Evolutionary conservation across 2,113 vertebrate genomes (phyloP).

Genomic region (Seriola dumerili): DNA sequence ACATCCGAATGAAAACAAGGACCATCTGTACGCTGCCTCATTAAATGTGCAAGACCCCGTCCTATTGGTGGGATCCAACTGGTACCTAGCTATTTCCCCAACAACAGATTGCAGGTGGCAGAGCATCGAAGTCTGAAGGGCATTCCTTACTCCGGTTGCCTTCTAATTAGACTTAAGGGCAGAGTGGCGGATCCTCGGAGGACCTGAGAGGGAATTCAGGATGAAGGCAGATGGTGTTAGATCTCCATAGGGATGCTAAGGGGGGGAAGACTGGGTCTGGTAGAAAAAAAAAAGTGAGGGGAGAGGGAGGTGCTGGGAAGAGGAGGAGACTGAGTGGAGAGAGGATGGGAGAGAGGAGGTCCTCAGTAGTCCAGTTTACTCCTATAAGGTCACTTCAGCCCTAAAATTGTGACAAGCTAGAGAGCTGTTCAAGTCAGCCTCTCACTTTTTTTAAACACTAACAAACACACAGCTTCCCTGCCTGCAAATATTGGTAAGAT

Average conservation of each 20-base stretch:
- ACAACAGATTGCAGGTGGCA: conserved; percentile 71
- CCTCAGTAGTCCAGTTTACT: conserved; percentile 26
- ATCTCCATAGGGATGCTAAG: conserved; percentile 6
- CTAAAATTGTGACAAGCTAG: not conserved
- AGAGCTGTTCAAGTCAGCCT: not conserved
- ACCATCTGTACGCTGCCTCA: conserved; percentile 66
- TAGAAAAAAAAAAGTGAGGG: conserved; percentile 11
- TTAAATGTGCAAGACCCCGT: conserved; percentile 65
- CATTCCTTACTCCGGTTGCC: conserved; percentile 60
- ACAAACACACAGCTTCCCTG: not conserved
- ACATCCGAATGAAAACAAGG: conserved; percentile 40
- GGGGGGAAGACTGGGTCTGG: conserved; percentile 4
- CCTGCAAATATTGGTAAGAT: not conserved
- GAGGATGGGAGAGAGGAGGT: conserved; percentile 37
- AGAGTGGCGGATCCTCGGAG: conserved; percentile 21
- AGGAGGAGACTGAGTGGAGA: conserved; percentile 59
- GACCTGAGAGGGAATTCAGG: conserved; percentile 45
- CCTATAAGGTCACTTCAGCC: conserved; percentile 14
- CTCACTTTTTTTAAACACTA: not conserved
- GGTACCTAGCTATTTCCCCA: conserved; percentile 49
- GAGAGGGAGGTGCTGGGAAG: conserved; percentile 54
- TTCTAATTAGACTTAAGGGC: conserved; percentile 68
- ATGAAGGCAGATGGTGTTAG: conserved; percentile 62
- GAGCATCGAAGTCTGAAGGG: conserved; percentile 49
- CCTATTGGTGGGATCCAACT: conserved; percentile 36